Percentiles rank a stretch among this genome's conserved stretches.
Conservation (phyloP, 1,140 invertebrate genomes). For the Magallana gigas region DNA sequence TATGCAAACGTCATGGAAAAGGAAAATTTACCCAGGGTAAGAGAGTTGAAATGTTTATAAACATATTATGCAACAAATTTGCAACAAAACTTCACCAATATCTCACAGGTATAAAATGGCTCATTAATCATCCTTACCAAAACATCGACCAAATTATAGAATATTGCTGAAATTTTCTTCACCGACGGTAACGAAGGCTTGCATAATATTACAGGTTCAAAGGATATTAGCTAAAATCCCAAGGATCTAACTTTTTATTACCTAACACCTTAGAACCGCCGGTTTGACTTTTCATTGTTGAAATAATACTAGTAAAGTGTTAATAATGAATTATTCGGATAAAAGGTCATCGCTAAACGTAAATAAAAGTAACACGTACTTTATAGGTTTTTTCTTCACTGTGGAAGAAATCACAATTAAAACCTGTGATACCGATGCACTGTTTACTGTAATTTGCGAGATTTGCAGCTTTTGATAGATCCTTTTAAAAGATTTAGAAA, state of each 20-base stretch:
- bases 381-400: too few relatives aligned
- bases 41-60: background rate
- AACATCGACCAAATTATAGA: background rate
- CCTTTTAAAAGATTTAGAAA: background rate
- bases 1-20: background rate
- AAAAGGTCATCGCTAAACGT: background rate
- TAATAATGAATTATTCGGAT: background rate
- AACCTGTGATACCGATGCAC: background rate
- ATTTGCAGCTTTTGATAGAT: background rate
- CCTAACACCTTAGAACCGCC: background rate
- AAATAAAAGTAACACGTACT: background rate
- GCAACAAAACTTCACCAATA: background rate
- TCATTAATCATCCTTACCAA: background rate
- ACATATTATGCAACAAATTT: background rate
- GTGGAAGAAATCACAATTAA: too few relatives aligned
- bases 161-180: background rate
- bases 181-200: background rate
- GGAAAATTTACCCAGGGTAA: background rate
- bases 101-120: background rate
- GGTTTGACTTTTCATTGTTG: slow-evolving; percentile 5
- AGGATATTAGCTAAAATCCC: background rate
- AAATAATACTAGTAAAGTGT: background rate
- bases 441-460: background rate
- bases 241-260: slow-evolving; percentile 23
- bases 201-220: slow-evolving; percentile 16